Base-by-base conservation (phyloP, 1,140 invertebrate genomes). In the Ostrea denselamellosa region DNA sequence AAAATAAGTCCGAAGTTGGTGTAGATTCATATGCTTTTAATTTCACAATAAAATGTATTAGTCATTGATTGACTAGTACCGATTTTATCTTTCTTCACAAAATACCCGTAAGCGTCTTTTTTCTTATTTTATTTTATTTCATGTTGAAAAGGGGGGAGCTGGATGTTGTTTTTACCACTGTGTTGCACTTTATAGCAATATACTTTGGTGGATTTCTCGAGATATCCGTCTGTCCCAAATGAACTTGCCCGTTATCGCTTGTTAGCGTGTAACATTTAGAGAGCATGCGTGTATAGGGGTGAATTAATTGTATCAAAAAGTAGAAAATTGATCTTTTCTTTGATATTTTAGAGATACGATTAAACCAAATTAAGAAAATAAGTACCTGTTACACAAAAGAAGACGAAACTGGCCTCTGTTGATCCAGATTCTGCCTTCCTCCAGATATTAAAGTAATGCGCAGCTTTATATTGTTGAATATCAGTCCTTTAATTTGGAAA, bases 291-390 rank as follows among this genome's bases (percentile, higher is more conserved):
- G 68, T 34, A 77, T 10, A 28, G 25, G 8, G 68, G 2, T 12
- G 68, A 77, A 77, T 28, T 77, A 77, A 77, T 77, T 34, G 68
- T 77, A 77, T 77, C 25, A 77, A 28, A 77, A 77, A 28, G 14
- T 22, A 34, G 68, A 34, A 77, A 77, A 77, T 77, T 77, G 68
- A 77, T 77, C 68, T 77, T 77, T 77, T 77, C 68, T 77, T 77
- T 77, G 68, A 77, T 77, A 77, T 77, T 14, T 28, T 14, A 77
- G 22, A 77, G 25, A 3, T 77, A 77, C 68, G 68, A 77, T 77
- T 77, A 77, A 77, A 77, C 68, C 68, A 77, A 77, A 77, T 77
- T 77, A 77, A 77, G 68, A 77, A 77, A 77, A 77, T 77, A 77
- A 77, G 68, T 77, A 77, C 68, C 68, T 77, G 25, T 77, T 77